Evolutionary conservation across 2,113 vertebrate genomes (phyloP), one percentile per base, ranked within the genome.

Genomic region (Gobiocypris rarus): DNA sequence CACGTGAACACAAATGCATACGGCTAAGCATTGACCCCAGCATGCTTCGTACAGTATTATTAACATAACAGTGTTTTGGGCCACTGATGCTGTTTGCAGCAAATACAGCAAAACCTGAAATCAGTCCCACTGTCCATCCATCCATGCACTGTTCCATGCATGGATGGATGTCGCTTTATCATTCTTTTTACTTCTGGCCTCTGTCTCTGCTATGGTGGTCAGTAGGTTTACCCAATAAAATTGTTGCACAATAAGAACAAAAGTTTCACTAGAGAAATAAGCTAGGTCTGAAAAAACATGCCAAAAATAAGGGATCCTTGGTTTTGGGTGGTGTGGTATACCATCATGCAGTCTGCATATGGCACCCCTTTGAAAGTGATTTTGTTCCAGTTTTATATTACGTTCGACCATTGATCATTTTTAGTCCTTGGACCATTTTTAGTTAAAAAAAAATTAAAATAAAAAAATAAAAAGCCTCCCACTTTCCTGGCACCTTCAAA

Each of bases 1-100:
- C 59, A 74, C 59, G n/a, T 48, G 26, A 38, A 61, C 58, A 69
- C 58, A 92, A 85, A 84, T 89, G 90, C 11, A 28, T 61, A 80
- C 1, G n/a, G 38, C n/a, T 15, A 63, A 75, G 15, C 71, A 11
- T 10, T 31, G 9, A 81, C n/a, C 59, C 45, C 43, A n/a, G 43
- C 63, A 34, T 69, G 22, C 22, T 82, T 4, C 70, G 26, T 15
- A 41, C 48, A 9, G 28, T n/a, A 54, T 67, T 28, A 34, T 24
- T 73, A 48, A 73, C 70, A 15, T 63, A 63, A 15, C 6, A 6
- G 17, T 54, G 52, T 54, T 54, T 54, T 54, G 52, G 6, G 6
- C 52, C 17, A 24, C 17, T 71, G 69, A 43, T 38, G 17, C 31
- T 38, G 31, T 22, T 70, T 52, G 26, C 71, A 50, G 48, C 48